These are phyloP conservation scores for Orthosia incerta DNA, from an alignment of 2,888 invertebrate genomes.

Conservation along the genomic window DNA sequence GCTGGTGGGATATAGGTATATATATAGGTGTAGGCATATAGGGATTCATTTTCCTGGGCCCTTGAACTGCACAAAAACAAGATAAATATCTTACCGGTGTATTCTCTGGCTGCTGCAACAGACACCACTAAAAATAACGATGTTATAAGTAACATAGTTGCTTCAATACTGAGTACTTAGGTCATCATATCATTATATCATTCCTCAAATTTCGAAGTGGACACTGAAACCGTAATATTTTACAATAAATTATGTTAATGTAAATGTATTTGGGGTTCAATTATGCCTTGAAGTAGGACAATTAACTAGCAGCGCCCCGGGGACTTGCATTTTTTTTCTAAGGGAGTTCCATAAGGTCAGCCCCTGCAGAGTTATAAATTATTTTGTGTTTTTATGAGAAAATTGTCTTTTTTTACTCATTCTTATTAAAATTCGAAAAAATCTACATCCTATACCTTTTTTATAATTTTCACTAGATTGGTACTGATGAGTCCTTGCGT, in stretches of 20 bases:
- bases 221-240: slow-evolving; percentile 19
- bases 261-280: background rate
- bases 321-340: too few relatives aligned
- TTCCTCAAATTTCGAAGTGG: background rate
- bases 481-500: too few relatives aligned
- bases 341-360: too few relatives aligned
- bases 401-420: too few relatives aligned
- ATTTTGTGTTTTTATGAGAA: too few relatives aligned
- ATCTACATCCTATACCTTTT: too few relatives aligned
- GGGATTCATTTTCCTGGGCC: background rate
- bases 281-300: background rate
- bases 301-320: background rate
- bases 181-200: too few relatives aligned
- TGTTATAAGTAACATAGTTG: slow-evolving; percentile 13
- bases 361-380: too few relatives aligned
- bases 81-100: slow-evolving; percentile 20
- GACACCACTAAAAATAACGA: slow-evolving; percentile 17
- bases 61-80: background rate
- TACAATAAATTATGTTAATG: slow-evolving; percentile 9
- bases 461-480: too few relatives aligned
- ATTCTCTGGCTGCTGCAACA: slow-evolving; percentile 10
- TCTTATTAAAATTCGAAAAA: too few relatives aligned
- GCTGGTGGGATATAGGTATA: too few relatives aligned
- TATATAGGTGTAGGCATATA: too few relatives aligned
- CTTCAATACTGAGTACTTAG: slow-evolving; percentile 12